Evolutionary conservation across 2,113 vertebrate genomes (phyloP).

Genomic region (Tragelaphus imberbis): DNA sequence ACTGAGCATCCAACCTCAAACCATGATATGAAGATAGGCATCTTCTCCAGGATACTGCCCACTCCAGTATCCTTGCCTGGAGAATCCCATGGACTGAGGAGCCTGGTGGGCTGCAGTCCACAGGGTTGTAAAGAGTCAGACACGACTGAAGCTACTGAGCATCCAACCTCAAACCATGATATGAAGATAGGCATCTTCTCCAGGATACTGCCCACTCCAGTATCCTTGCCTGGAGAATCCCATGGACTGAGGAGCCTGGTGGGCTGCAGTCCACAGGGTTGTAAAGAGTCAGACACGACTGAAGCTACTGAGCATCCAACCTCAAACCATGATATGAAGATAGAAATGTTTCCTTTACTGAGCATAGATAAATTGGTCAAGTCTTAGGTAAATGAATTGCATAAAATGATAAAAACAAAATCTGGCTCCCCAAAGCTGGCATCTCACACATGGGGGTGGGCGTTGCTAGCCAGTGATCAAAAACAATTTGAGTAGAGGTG

Average conservation of each 20-base stretch:
- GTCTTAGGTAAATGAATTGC: background rate
- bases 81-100: background rate
- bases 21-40: background rate
- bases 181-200: background rate
- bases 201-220: background rate
- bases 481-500: background rate
- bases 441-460: background rate
- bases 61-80: background rate
- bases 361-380: background rate
- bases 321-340: background rate
- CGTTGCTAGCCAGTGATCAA: background rate
- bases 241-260: background rate
- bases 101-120: background rate
- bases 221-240: background rate
- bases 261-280: background rate
- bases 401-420: background rate
- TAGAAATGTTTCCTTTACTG: background rate
- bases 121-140: background rate
- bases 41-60: background rate
- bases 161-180: background rate
- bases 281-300: background rate
- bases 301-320: background rate
- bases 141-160: background rate
- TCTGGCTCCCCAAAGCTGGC: background rate
- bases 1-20: background rate